phyloP scores from a whole-genome alignment of 1,140 invertebrate species.

The Drosophila jambulina region DNA sequence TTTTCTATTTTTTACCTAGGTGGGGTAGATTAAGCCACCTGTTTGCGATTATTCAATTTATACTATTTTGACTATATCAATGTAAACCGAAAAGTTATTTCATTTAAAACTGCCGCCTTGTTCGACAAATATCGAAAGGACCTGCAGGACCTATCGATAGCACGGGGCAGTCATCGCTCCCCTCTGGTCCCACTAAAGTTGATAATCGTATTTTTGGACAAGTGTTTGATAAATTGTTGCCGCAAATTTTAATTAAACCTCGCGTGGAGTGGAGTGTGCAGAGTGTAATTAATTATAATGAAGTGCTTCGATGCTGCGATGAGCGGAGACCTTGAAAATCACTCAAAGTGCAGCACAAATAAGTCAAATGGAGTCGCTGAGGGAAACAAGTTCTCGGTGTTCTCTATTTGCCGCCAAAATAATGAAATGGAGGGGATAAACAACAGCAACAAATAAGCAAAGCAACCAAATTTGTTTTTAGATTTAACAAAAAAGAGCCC shows the following conservation, averaged over 20 bases:
- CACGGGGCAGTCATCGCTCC: neutral
- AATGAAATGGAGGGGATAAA: slow-evolving; percentile 1
- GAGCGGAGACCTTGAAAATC: slow-evolving; percentile 52
- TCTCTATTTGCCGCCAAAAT: slow-evolving; percentile 48
- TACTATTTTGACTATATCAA: neutral
- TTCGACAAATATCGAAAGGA: neutral
- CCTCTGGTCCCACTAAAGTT: slow-evolving; percentile 13
- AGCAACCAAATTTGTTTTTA: slow-evolving; percentile 49
- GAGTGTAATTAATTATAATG: slow-evolving; percentile 47
- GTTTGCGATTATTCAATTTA: neutral
- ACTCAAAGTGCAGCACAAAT: slow-evolving; percentile 66
- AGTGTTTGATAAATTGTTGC: slow-evolving; percentile 14
- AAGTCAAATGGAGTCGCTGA: slow-evolving; percentile 26
- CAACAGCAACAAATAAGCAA: slow-evolving; percentile 19
- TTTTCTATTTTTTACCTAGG: neutral
- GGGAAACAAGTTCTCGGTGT: slow-evolving; percentile 56
- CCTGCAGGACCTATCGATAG: slow-evolving; percentile 9
- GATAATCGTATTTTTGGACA: slow-evolving; percentile 14
- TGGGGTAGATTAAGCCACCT: neutral
- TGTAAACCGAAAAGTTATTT: neutral
- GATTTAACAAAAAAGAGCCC: slow-evolving; percentile 14
- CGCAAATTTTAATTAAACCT: slow-evolving; percentile 35
- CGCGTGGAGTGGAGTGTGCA: slow-evolving; percentile 13
- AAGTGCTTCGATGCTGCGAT: slow-evolving; percentile 46
- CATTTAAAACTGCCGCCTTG: neutral